Conservation (phyloP, 2,797 vertebrate species). For the Melanotaenia pygmaea region DNA sequence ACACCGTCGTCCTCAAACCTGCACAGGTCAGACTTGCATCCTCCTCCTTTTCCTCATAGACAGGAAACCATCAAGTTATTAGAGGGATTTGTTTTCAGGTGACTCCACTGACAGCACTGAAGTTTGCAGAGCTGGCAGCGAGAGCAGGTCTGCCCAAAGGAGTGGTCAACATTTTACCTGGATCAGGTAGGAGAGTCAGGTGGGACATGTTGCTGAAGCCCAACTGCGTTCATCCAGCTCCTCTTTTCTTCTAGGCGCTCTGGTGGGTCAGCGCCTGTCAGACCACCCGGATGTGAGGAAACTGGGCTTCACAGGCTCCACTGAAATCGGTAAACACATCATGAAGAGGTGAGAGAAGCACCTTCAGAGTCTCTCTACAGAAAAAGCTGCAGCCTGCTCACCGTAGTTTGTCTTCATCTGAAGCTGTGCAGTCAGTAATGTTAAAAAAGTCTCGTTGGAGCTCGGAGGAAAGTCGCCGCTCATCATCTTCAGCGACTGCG, state of each 20-base stretch:
- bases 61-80: neutral
- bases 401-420: neutral
- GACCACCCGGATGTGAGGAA: slow-evolving; percentile 90
- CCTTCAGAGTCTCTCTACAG: neutral
- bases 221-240: neutral
- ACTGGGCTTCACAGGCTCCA: slow-evolving; percentile 91
- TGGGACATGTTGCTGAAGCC: neutral
- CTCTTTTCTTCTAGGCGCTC: slow-evolving; percentile 73
- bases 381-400: neutral
- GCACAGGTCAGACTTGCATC: slow-evolving; percentile 80
- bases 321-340: slow-evolving; percentile 90
- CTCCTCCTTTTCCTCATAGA: neutral
- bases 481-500: slow-evolving; percentile 91
- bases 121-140: slow-evolving; percentile 88
- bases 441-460: slow-evolving; percentile 93
- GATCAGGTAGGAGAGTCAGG: slow-evolving; percentile 79
- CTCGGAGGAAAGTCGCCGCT: slow-evolving; percentile 92
- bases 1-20: slow-evolving; percentile 90
- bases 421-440: slow-evolving; percentile 89
- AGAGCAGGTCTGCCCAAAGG: slow-evolving; percentile 89
- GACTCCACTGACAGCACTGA: slow-evolving; percentile 89
- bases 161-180: slow-evolving; percentile 88
- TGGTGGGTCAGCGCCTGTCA: slow-evolving; percentile 87
- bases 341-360: slow-evolving; percentile 87
- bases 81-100: slow-evolving; percentile 75